Evolutionary conservation across 2,113 vertebrate species (phyloP).

Genomic region (Salvelinus namaycush): DNA sequence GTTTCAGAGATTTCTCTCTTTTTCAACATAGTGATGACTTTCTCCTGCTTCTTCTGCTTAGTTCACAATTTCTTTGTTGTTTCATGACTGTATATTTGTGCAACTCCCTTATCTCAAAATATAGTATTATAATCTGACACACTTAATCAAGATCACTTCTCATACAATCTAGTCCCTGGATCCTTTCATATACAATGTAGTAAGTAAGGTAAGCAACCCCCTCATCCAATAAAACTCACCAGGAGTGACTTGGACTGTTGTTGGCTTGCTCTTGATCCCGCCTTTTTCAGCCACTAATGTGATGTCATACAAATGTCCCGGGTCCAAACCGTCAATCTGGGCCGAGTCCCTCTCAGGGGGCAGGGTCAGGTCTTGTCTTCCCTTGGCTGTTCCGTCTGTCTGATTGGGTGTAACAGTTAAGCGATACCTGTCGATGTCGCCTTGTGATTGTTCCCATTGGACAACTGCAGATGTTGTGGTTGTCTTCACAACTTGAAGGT

Average conservation of each 20-base stretch:
- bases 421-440: conserved; percentile 72
- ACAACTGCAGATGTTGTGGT: conserved; percentile 66
- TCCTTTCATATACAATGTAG: too few relatives aligned
- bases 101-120: not conserved
- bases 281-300: conserved; percentile 67
- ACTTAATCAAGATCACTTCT: conserved; percentile 21
- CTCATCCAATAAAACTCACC: conserved; percentile 60
- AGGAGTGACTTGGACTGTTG: conserved; percentile 64
- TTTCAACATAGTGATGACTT: not conserved
- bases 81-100: not conserved
- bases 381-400: conserved; percentile 28
- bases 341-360: conserved; percentile 58
- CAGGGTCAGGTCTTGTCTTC: conserved; percentile 55
- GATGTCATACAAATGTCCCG: conserved; percentile 69
- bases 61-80: not conserved
- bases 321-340: conserved; percentile 67
- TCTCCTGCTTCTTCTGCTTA: not conserved
- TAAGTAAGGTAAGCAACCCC: too few relatives aligned
- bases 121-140: too few relatives aligned
- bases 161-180: not conserved
- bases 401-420: conserved; percentile 58
- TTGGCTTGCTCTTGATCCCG: conserved; percentile 57
- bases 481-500: conserved; percentile 72
- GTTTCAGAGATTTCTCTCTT: not conserved
- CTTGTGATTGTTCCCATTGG: conserved; percentile 72